Conservation (phyloP, 2,797 vertebrate genomes). For the Lepidocolaptes lacrymiger region DNA sequence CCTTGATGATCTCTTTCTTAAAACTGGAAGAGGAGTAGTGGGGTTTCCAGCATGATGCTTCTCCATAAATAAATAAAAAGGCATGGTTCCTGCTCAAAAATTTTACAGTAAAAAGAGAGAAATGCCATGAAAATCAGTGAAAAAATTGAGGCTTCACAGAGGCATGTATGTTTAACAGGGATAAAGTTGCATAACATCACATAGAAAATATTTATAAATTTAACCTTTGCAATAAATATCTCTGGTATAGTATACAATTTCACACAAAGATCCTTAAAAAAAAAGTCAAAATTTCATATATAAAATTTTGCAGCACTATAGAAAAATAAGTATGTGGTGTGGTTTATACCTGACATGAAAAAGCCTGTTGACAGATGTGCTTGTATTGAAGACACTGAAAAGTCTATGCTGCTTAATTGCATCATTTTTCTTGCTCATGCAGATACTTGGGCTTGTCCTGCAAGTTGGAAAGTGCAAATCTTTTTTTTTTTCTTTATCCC, state of each 20-base stretch:
- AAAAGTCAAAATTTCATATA: not conserved
- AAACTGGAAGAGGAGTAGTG: not conserved
- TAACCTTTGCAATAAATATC: not conserved
- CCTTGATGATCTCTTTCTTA: not conserved
- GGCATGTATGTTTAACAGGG: not conserved
- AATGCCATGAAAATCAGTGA: not conserved
- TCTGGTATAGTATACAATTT: not conserved
- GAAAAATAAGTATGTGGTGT: not conserved
- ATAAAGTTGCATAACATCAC: not conserved
- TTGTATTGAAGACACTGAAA: not conserved
- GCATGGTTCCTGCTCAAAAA: not conserved
- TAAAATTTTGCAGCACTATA: not conserved
- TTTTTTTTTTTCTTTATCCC: not conserved
- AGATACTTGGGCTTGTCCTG: not conserved
- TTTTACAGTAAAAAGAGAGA: not conserved
- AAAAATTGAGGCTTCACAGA: not conserved
- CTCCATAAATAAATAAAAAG: not conserved
- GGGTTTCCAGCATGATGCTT: not conserved
- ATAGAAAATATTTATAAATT: not conserved
- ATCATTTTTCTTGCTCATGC: not conserved
- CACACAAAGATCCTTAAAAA: not conserved
- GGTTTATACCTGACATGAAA: not conserved
- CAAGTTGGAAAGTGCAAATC: not conserved
- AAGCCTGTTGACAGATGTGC: not conserved
- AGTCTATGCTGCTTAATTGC: not conserved